Evolutionary conservation across 1,140 invertebrate species (phyloP).

Genomic region (Drosophila busckii): DNA sequence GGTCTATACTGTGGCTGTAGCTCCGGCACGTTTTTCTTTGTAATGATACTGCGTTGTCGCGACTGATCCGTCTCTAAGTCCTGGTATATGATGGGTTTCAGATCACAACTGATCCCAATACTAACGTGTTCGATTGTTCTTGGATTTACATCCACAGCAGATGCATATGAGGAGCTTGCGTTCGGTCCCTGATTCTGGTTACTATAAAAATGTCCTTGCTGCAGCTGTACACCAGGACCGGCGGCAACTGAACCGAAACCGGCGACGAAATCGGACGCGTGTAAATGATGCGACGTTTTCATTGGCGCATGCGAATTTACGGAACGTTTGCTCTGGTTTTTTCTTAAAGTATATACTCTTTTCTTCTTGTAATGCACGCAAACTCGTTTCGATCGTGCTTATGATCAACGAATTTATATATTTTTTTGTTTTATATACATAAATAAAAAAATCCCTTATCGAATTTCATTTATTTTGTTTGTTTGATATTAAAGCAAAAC

Average conservation of each 20-base stretch:
- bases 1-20: neutral
- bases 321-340: constrained; percentile 32
- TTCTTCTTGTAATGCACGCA: constrained; percentile 9
- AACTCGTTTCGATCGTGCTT: constrained; percentile 13
- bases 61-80: constrained; percentile 27
- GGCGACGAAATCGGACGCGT: constrained; percentile 67
- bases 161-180: constrained; percentile 17
- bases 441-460: constrained; percentile 29
- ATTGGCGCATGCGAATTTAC: constrained; percentile 65
- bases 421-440: constrained; percentile 1
- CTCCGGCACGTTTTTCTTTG: constrained; percentile 12
- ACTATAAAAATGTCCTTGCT: constrained; percentile 14
- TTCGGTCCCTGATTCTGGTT: neutral
- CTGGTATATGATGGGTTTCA: constrained; percentile 42
- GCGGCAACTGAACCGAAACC: constrained; percentile 60
- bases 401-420: constrained; percentile 1
- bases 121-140: constrained; percentile 34
- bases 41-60: constrained; percentile 35
- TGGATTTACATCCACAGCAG: constrained; percentile 23
- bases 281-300: constrained; percentile 62
- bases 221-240: constrained; percentile 17
- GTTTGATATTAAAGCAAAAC: neutral
- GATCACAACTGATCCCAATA: constrained; percentile 46
- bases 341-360: constrained; percentile 13
- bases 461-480: constrained; percentile 25